Evolutionary conservation across 2,797 vertebrate species (phyloP).

Genomic region (Bothrops alternatus): DNA sequence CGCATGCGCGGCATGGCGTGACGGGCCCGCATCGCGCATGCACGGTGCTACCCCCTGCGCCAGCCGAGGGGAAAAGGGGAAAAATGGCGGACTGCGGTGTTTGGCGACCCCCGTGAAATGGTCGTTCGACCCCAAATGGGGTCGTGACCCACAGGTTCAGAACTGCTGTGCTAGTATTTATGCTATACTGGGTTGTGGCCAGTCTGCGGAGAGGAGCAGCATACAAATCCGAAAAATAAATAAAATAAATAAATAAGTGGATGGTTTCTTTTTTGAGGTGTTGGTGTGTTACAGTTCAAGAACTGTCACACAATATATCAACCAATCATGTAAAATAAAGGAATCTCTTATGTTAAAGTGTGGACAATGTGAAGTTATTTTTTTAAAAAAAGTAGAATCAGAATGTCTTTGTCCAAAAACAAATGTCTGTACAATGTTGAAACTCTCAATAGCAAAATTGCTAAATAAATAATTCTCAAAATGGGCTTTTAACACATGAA

Average conservation of each 20-base stretch:
- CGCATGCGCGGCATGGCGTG: too few relatives aligned
- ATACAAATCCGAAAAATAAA: too few relatives aligned
- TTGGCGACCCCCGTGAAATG: too few relatives aligned
- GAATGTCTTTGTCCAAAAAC: background rate
- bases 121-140: too few relatives aligned
- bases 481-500: constrained; percentile 8
- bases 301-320: background rate
- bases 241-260: too few relatives aligned
- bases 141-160: too few relatives aligned
- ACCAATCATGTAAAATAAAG: background rate
- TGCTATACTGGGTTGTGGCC: background rate
- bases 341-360: background rate
- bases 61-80: too few relatives aligned
- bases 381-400: background rate
- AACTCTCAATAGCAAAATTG: background rate
- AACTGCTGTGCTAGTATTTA: background rate
- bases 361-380: background rate
- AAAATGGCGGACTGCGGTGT: too few relatives aligned
- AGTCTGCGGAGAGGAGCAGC: too few relatives aligned
- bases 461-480: background rate
- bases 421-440: background rate
- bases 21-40: too few relatives aligned
- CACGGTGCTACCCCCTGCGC: too few relatives aligned
- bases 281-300: background rate
- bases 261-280: background rate